These are phyloP conservation scores for Notothenia rossii DNA, from an alignment of 2,113 vertebrate genomes.

Conservation along the genomic window DNA sequence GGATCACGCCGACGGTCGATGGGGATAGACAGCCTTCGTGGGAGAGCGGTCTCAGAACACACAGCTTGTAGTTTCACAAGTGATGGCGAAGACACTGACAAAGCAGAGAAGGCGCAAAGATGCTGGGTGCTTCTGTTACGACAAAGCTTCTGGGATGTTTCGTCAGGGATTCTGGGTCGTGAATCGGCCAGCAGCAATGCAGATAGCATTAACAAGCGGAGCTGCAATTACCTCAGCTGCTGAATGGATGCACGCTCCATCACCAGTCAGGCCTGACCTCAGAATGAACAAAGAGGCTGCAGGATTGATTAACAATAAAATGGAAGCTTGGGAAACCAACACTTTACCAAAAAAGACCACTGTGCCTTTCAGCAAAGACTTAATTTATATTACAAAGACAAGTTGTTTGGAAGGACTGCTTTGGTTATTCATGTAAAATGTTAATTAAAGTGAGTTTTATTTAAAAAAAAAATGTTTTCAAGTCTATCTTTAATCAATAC, in stretches of 20 bases:
- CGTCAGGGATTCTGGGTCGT: constrained; percentile 37
- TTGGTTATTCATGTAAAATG: no score
- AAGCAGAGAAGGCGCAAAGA: constrained; percentile 27
- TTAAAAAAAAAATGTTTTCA: no score
- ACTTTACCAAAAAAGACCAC: background rate
- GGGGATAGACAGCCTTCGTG: constrained; percentile 54
- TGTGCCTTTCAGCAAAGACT: background rate
- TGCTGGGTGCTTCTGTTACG: background rate
- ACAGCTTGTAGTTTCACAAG: constrained; percentile 36
- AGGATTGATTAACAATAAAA: constrained; percentile 55
- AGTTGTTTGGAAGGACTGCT: background rate
- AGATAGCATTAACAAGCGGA: constrained; percentile 43
- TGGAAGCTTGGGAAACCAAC: constrained; percentile 11
- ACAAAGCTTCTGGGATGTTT: constrained; percentile 24
- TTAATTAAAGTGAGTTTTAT: no score
- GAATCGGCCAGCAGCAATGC: constrained; percentile 43
- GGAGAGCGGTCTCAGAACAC: constrained; percentile 47
- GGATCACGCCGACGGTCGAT: constrained; percentile 57
- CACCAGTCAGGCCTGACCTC: constrained; percentile 55
- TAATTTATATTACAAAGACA: background rate
- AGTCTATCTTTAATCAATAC: no score
- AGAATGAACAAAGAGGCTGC: constrained; percentile 41
- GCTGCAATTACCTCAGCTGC: constrained; percentile 52
- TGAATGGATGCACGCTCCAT: constrained; percentile 42
- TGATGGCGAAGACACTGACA: constrained; percentile 11